phyloP scores from a whole-genome alignment of 2,888 invertebrate genomes.

The Cheilosia scutellata region DNA sequence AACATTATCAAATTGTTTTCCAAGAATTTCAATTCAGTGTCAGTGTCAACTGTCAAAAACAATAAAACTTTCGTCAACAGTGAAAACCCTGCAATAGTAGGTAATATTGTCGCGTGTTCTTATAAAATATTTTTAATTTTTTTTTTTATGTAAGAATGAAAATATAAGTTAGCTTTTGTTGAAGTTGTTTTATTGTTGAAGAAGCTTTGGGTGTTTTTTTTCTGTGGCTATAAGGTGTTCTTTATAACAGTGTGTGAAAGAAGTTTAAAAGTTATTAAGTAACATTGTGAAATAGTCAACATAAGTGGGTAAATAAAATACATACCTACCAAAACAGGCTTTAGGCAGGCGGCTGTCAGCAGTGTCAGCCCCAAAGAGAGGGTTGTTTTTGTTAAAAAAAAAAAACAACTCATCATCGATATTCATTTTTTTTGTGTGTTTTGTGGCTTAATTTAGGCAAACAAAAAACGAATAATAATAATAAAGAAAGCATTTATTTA shows the following conservation, averaged over 20 bases:
- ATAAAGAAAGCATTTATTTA: slow-evolving; percentile 20
- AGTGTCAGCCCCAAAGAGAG: too few species aligned
- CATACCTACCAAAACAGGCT: neutral
- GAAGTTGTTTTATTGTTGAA: too few species aligned
- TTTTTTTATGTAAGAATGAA: slow-evolving; percentile 38
- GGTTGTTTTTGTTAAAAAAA: slow-evolving; percentile 28
- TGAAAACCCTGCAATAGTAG: slow-evolving; percentile 8
- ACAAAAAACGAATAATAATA: slow-evolving; percentile 19
- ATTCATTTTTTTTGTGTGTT: neutral
- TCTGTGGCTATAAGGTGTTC: slow-evolving; percentile 3
- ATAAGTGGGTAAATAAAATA: neutral
- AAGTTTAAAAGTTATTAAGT: slow-evolving; percentile 28
- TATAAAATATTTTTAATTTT: slow-evolving; percentile 11
- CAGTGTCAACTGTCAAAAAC: slow-evolving; percentile 31
- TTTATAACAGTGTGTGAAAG: neutral
- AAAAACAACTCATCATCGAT: slow-evolving; percentile 18
- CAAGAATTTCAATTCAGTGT: slow-evolving; percentile 38
- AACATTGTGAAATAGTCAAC: slow-evolving; percentile 41
- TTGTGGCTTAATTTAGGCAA: slow-evolving; percentile 17
- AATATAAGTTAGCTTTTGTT: neutral
- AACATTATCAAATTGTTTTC: slow-evolving; percentile 33
- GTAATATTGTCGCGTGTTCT: slow-evolving; percentile 72
- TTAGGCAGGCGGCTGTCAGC: slow-evolving; percentile 11
- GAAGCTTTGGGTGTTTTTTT: slow-evolving; percentile 24
- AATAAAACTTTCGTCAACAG: slow-evolving; percentile 4